Percentiles rank a stretch among this genome's conserved stretches.
phyloP scores from a whole-genome alignment of 2,797 vertebrate genomes.

The Gobionotothen gibberifrons region DNA sequence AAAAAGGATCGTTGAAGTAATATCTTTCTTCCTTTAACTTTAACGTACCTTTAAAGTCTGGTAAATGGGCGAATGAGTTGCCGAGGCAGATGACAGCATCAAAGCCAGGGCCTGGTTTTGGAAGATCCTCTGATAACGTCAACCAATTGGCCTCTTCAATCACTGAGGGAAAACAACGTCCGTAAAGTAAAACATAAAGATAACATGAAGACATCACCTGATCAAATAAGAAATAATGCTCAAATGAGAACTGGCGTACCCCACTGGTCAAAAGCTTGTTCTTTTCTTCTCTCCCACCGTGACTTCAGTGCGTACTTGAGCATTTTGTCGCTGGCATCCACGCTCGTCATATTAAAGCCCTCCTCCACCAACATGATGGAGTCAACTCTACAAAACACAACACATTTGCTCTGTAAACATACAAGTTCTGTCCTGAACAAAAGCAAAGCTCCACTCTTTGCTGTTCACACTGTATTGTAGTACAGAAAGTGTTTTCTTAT shows the following conservation, averaged over 20 bases:
- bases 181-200: not conserved
- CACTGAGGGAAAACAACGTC: constrained; percentile 74
- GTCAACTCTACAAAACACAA: constrained; percentile 87
- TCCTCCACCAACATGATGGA: constrained; percentile 98
- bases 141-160: constrained; percentile 99
- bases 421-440: not conserved
- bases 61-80: constrained; percentile 97
- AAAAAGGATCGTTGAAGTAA: not conserved
- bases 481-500: too few species aligned
- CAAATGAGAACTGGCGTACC: constrained; percentile 75
- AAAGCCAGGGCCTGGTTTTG: constrained; percentile 89
- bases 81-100: constrained; percentile 97
- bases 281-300: constrained; percentile 94
- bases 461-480: not conserved
- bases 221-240: not conserved
- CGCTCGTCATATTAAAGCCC: constrained; percentile 91
- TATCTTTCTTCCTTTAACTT: not conserved
- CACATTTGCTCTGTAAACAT: not conserved
- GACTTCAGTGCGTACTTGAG: constrained; percentile 96
- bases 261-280: constrained; percentile 93
- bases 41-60: constrained; percentile 93
- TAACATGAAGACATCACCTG: not conserved
- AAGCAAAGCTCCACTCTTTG: not conserved
- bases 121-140: constrained; percentile 89
- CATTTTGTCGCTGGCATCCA: constrained; percentile 99